Evolutionary conservation across 2,113 vertebrate species (phyloP).

Genomic region (Vombatus ursinus): DNA sequence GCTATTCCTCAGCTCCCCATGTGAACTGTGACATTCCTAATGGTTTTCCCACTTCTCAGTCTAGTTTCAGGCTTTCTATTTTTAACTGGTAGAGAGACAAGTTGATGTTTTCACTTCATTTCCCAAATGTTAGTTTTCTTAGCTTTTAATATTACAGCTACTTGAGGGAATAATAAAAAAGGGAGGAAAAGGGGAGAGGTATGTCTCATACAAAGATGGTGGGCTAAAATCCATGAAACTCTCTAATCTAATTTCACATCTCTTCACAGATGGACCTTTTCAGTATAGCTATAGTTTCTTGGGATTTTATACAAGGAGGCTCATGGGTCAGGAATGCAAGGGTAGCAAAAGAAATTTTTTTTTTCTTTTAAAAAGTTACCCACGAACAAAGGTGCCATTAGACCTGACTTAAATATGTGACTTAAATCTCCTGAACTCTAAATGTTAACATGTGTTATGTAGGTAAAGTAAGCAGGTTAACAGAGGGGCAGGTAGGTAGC

Average conservation of each 20-base stretch:
- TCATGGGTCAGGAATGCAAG: background rate
- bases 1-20: background rate
- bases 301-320: background rate
- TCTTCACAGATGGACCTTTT: background rate
- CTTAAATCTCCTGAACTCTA: background rate
- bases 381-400: background rate
- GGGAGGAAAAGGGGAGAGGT: no score
- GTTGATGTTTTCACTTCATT: background rate
- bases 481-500: background rate
- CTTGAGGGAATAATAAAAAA: no score
- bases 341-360: background rate
- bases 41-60: background rate
- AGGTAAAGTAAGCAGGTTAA: background rate
- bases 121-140: background rate
- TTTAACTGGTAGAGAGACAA: background rate
- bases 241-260: no score
- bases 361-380: no score
- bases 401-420: background rate
- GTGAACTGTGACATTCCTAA: background rate
- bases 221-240: no score
- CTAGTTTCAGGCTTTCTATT: background rate
- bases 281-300: background rate
- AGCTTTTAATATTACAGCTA: background rate
- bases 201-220: no score
- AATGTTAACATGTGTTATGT: background rate